Percentiles rank a stretch among this genome's conserved stretches.
Conservation (phyloP, 2,797 vertebrate genomes). For the Rhinogobio ventralis region DNA sequence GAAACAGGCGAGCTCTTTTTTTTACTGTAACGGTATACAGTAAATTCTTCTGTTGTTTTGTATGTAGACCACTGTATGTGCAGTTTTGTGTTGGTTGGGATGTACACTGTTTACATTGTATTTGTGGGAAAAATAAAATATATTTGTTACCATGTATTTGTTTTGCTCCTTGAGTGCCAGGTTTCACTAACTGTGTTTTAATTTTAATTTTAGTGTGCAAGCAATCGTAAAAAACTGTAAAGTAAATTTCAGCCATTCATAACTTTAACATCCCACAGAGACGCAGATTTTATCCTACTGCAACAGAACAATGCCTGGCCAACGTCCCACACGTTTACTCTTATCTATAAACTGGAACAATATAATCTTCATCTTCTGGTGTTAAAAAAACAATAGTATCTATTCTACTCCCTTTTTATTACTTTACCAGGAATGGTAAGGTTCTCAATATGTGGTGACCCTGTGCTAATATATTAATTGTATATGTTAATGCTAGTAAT, state of each 20-base stretch:
- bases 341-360: background rate
- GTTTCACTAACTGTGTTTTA: no score
- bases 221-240: no score
- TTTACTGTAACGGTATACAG: no score
- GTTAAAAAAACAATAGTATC: background rate
- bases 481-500: background rate
- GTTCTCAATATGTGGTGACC: background rate
- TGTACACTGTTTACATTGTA: no score
- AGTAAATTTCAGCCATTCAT: constrained; percentile 3
- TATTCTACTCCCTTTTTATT: background rate
- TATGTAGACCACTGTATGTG: no score
- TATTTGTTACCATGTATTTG: no score
- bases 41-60: no score
- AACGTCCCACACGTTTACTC: background rate
- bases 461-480: background rate
- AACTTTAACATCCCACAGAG: background rate
- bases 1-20: no score
- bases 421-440: background rate
- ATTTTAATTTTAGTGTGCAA: no score
- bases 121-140: no score
- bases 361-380: background rate
- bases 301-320: background rate
- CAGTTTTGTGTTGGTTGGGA: no score
- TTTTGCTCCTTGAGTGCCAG: no score
- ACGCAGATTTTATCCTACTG: background rate